Evolutionary conservation across 1,140 invertebrate genomes (phyloP).

Genomic region (Drosophila grimshawi): DNA sequence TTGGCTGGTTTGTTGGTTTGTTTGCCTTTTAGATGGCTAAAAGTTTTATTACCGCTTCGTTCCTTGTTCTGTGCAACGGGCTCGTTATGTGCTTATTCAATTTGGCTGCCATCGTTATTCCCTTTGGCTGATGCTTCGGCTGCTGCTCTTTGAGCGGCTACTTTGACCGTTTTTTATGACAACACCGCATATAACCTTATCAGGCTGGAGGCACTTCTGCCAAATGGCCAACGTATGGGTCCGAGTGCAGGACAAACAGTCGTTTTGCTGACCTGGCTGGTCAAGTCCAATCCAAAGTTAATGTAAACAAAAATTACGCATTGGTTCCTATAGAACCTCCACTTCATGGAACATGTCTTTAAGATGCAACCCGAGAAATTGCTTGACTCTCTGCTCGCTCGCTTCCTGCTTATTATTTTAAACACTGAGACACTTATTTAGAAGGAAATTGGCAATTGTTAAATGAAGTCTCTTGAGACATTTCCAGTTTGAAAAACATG

Average conservation of each 20-base stretch:
- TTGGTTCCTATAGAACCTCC: not conserved
- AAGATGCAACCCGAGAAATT: not conserved
- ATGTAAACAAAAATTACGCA: not conserved
- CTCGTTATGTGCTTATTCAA: slow-evolving; percentile 83
- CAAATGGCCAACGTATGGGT: slow-evolving; percentile 54
- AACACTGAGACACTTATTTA: slow-evolving; percentile 3
- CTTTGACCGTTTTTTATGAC: slow-evolving; percentile 51
- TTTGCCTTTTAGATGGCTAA: slow-evolving; percentile 62
- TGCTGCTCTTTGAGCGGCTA: slow-evolving; percentile 46
- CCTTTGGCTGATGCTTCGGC: slow-evolving; percentile 23
- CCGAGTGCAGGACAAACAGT: slow-evolving; percentile 6
- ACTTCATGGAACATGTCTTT: not conserved
- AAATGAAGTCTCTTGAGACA: slow-evolving; percentile 17
- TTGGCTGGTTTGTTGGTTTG: slow-evolving; percentile 21
- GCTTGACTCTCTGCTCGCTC: no score
- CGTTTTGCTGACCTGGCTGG: slow-evolving; percentile 31
- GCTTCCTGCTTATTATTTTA: slow-evolving; percentile 11
- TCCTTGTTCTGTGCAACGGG: slow-evolving; percentile 54
- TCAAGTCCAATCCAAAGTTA: not conserved
- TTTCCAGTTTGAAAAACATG: slow-evolving; percentile 52
- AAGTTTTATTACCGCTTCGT: slow-evolving; percentile 79
- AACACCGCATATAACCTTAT: slow-evolving; percentile 63
- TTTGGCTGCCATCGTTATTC: slow-evolving; percentile 49
- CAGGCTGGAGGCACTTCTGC: slow-evolving; percentile 34
- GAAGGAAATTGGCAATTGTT: slow-evolving; percentile 10